Conservation (phyloP, 1,140 invertebrate species). For the Leguminivora glycinivorella region DNA sequence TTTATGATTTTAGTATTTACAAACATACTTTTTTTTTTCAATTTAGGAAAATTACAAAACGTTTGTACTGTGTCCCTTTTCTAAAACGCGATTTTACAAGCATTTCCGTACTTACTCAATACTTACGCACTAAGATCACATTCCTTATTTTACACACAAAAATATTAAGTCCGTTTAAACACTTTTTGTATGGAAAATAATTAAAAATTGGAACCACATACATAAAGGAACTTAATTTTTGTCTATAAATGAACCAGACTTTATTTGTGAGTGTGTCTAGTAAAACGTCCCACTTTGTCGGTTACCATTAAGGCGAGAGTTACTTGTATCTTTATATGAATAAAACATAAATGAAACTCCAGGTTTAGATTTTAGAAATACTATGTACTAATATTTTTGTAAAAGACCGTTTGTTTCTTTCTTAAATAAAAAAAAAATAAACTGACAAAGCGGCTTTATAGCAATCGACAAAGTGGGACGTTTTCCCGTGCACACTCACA, state of each 20-base stretch:
- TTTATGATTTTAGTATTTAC: background rate
- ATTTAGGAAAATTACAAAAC: conserved; percentile 2
- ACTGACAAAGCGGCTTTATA: too few relatives aligned
- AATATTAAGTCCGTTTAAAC: background rate
- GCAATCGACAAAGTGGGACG: too few relatives aligned
- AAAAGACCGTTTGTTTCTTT: too few relatives aligned
- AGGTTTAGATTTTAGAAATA: too few relatives aligned
- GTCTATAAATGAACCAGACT: background rate
- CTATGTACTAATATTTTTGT: too few relatives aligned
- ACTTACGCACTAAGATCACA: conserved; percentile 21
- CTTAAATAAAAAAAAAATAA: too few relatives aligned
- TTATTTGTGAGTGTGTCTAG: too few relatives aligned
- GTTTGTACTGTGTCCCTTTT: conserved; percentile 24
- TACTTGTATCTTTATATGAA: too few relatives aligned
- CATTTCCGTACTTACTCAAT: background rate
- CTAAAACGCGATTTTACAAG: conserved; percentile 3
- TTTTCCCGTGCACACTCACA: too few relatives aligned
- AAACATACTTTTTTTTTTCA: background rate
- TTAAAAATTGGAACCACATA: background rate
- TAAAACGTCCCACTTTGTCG: too few relatives aligned
- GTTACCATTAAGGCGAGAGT: too few relatives aligned
- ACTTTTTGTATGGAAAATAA: background rate
- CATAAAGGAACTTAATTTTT: background rate
- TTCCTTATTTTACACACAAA: conserved; percentile 5
- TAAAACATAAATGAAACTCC: too few relatives aligned